A percentile compares a stretch with the other conserved stretches of the same genome.
phyloP scores from a whole-genome alignment of 2,888 invertebrate species.

The Himalopsyche anomala region DNA sequence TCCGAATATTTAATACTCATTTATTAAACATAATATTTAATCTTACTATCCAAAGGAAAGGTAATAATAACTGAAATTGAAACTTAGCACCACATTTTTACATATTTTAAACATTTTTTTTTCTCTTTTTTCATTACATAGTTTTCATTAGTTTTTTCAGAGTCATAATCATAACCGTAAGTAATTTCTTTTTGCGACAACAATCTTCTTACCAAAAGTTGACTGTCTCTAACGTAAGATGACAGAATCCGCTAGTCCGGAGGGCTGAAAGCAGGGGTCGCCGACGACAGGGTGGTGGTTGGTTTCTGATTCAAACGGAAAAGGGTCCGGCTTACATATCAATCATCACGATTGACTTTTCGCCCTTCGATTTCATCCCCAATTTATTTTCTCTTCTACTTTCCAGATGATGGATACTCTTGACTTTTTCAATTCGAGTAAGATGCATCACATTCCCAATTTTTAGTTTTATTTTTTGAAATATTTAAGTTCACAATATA shows the following conservation, averaged over 20 bases:
- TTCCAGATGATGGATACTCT: constrained; percentile 60
- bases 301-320: constrained; percentile 41
- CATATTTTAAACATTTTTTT: no score
- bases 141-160: no score
- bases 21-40: no score
- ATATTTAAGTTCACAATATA: no score
- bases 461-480: not conserved
- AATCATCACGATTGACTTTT: constrained; percentile 66
- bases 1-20: no score
- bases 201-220: not conserved
- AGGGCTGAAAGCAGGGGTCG: constrained; percentile 26
- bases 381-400: constrained; percentile 63
- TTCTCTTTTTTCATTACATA: no score
- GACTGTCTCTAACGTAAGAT: not conserved
- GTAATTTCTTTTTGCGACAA: no score
- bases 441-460: constrained; percentile 9
- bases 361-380: constrained; percentile 63
- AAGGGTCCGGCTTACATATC: constrained; percentile 62
- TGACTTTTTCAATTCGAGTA: constrained; percentile 45
- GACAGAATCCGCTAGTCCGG: constrained; percentile 43
- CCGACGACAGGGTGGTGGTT: constrained; percentile 18
- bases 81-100: no score
- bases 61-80: no score
- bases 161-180: no score
- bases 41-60: no score